Base-by-base conservation (phyloP, 1,140 invertebrate genomes). In the Euschistus heros region DNA sequence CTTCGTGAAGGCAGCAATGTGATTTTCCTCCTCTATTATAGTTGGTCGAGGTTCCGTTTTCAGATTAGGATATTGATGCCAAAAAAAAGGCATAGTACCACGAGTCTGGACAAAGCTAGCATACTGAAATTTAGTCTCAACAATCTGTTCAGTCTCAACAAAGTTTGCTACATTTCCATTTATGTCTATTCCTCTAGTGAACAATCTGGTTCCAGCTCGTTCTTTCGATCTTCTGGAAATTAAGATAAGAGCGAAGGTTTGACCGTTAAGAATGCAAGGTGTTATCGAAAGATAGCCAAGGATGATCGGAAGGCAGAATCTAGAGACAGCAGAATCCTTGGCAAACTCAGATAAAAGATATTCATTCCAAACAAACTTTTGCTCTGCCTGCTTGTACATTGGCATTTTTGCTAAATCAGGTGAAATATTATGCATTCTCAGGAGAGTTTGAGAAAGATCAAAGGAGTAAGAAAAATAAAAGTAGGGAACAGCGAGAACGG, bases 71-170 rank as follows among this genome's bases (percentile, higher is more conserved):
- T 86, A 81, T 79, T 99, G 97, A 22, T 82, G 82, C 97, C 97
- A 99, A 76, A 84, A 92, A 52, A 98, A 77, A 22, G 97, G 97
- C 74, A 98, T 97, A 0, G 96, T 98, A 13, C 97, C 97, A 47
- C 97, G 78, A 46, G 80, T 83, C 80, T 98, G 94, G 6, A 97
- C 87, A 79, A 94, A 97, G 20, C 94, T 95, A 64, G 88, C 86
- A 66, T 83, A 83, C 71, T 85, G 83, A 8, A 77, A 77, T 3
- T 88, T 86, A 67, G 84, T 84, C 72, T 89, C 87, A 2, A 90
- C 77, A 67, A 90, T 84, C 74, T 91, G 88, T 71, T 91, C 88
- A 0, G 95, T 97, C 81, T 99, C 96, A 0, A 99, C 94, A 78
- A 89, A 98, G 80, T 99, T 99, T 0, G 97, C 94, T 47, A 95